phyloP scores from a whole-genome alignment of 2,888 invertebrate genomes.

The Arctia plantaginis region DNA sequence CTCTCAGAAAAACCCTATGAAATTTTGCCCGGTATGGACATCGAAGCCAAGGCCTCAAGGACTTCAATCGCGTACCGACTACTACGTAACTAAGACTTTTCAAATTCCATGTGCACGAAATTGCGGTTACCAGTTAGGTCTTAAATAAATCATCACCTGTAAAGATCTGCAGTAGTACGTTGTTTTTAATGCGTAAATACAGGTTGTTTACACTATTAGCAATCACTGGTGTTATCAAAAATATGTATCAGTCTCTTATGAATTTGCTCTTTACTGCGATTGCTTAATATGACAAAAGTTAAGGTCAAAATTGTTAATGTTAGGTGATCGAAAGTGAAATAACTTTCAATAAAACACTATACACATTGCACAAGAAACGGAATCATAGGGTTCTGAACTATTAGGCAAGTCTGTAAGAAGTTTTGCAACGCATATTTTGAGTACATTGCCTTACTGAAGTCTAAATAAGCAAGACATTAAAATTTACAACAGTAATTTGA shows the following conservation, averaged over 20 bases:
- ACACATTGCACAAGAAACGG: conserved; percentile 10
- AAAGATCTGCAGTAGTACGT: too few relatives aligned
- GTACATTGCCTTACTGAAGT: conserved; percentile 23
- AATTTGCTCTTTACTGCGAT: neutral
- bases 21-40: too few relatives aligned
- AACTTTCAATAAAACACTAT: conserved; percentile 17
- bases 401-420: conserved; percentile 8
- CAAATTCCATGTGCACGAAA: too few relatives aligned
- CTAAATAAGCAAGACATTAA: conserved; percentile 43
- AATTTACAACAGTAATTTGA: conserved; percentile 43
- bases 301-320: conserved; percentile 15
- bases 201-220: neutral
- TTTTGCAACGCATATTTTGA: conserved; percentile 35
- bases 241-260: neutral
- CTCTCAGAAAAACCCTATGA: too few relatives aligned
- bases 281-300: conserved; percentile 4
- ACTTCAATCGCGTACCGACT: too few relatives aligned
- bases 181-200: neutral
- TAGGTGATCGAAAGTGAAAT: conserved; percentile 4
- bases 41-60: too few relatives aligned
- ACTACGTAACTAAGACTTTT: too few relatives aligned
- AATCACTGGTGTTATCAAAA: neutral
- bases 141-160: too few relatives aligned
- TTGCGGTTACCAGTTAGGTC: too few relatives aligned
- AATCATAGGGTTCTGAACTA: conserved; percentile 8